Base-by-base conservation (phyloP, 2,888 invertebrate genomes). In the Lutraria lutraria region DNA sequence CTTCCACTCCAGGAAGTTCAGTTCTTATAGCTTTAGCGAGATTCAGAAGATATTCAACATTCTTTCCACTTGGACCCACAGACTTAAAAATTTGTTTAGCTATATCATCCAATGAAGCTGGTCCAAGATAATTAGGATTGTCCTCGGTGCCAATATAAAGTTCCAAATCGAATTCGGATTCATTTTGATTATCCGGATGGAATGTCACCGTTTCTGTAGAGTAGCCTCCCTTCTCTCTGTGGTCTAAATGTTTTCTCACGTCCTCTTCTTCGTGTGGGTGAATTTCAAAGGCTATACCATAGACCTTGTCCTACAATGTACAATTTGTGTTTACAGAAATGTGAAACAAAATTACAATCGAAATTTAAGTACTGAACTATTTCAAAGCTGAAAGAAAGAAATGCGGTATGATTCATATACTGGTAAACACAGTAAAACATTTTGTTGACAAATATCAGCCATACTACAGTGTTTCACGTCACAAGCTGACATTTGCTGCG, bases 171-270 rank as follows among this genome's bases (percentile, higher is more conserved):
- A 98, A 98, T 25, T 98, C 97, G 16, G 85, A 29, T 21, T 89
- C 89, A 19, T 72, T 79, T 12, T 79, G 81, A 56, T 93, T 89
- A 25, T 95, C 93, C 0, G 98, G 98, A 96, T 98, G 97, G 96
- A 99, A 99, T 86, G 97, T 97, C 0, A 98, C 97, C 10, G 97
- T 97, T 95, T 97, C 97, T 93, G 98, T 97, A 85, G 98, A 97
- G 96, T 99, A 99, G 16, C 99, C 99, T 96, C 98, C 99, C 96
- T 98, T 98, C 97, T 99, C 99, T 95, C 99, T 97, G 95, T 97
- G 98, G 96, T 99, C 99, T 93, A 99, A 97, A 96, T 99, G 98
- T 85, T 97, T 97, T 0, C 98, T 97, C 0, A 99, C 99, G 91
- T 97, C 96, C 15, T 95, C 94, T 31, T 95, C 97, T 91, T 99